Conservation (phyloP, 2,888 invertebrate genomes). For the Sepiola atlantica region DNA sequence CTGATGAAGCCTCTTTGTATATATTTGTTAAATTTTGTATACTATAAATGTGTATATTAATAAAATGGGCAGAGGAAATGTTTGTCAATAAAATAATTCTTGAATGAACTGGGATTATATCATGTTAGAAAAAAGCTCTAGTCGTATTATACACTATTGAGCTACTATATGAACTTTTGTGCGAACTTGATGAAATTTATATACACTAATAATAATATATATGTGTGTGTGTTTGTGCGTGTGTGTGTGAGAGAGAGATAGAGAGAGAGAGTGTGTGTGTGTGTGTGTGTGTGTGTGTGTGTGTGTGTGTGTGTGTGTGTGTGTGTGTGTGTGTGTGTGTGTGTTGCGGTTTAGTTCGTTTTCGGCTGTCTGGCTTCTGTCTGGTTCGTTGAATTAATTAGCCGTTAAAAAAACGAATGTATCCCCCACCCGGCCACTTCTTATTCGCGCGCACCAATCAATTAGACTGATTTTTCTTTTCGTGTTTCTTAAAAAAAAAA, state of each 20-base stretch:
- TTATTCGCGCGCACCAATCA: not conserved
- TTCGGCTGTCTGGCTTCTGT: not conserved
- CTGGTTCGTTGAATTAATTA: slow-evolving; percentile 1
- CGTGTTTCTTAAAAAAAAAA: not conserved
- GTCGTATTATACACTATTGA: too few relatives aligned
- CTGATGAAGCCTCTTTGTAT: too few relatives aligned
- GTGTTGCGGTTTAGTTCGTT: not conserved
- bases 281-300: not conserved
- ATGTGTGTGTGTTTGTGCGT: not conserved
- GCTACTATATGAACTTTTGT: too few relatives aligned
- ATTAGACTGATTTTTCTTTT: not conserved
- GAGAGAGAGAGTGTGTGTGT: not conserved
- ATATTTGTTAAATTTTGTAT: too few relatives aligned
- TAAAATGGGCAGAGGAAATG: too few relatives aligned
- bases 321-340: not conserved
- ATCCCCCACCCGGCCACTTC: not conserved
- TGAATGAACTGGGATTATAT: too few relatives aligned
- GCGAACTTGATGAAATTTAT: too few relatives aligned
- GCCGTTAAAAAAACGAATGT: not conserved
- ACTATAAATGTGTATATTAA: too few relatives aligned
- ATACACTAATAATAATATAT: too few relatives aligned
- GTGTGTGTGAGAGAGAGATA: not conserved
- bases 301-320: not conserved
- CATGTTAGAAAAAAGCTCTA: too few relatives aligned
- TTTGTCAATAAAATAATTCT: too few relatives aligned